Conservation (phyloP, 2,113 vertebrate species). For the Calidris pugnax region DNA sequence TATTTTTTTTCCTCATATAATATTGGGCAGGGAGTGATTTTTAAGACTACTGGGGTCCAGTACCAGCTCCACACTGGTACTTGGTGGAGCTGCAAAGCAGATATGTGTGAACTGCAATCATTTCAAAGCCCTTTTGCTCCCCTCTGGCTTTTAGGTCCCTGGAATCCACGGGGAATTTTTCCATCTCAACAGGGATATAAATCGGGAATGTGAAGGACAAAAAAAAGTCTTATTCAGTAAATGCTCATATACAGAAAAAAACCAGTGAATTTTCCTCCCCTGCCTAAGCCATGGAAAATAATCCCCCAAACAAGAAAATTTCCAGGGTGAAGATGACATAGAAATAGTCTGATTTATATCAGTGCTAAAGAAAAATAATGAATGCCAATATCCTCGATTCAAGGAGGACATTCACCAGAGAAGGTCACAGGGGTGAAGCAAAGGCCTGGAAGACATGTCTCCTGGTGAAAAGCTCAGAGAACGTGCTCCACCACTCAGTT, state of each 20-base stretch:
- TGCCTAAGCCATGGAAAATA: not conserved
- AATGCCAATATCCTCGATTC: not conserved
- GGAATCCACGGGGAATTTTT: not conserved
- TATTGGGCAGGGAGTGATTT: not conserved
- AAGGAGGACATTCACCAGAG: not conserved
- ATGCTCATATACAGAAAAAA: not conserved
- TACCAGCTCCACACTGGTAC: not conserved
- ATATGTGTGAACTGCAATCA: fast-evolving
- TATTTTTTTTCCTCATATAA: not conserved
- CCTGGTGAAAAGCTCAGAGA: not conserved
- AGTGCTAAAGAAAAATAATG: not conserved
- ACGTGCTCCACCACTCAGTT: fast-evolving
- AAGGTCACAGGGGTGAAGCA: not conserved
- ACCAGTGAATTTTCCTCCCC: not conserved
- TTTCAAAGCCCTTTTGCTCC: not conserved
- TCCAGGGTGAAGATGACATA: not conserved
- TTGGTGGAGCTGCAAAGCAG: not conserved
- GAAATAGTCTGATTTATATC: not conserved
- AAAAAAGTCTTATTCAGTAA: not conserved
- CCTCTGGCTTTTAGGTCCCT: not conserved
- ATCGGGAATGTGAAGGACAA: not conserved
- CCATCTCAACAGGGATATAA: not conserved
- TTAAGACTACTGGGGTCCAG: not conserved
- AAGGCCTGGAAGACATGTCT: not conserved
- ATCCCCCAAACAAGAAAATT: not conserved